Evolutionary conservation across 2,113 vertebrate genomes (phyloP).

Genomic region (Notiomystis cincta): DNA sequence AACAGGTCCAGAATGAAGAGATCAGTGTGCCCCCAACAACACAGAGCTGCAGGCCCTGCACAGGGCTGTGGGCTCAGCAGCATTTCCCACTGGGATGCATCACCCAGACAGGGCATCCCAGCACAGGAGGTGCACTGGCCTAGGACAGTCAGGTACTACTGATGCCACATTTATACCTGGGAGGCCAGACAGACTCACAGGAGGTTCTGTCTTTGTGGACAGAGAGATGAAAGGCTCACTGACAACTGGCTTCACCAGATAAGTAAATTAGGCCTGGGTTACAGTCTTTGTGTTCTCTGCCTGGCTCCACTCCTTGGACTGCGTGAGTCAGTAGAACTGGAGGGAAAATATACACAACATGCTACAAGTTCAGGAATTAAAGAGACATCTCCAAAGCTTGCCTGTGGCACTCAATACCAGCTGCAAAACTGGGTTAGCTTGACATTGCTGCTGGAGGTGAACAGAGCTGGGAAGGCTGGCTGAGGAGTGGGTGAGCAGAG

Average conservation of each 20-base stretch:
- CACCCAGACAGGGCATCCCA: not conserved
- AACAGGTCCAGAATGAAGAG: not conserved
- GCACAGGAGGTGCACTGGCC: not conserved
- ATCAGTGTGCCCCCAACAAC: rapidly evolving
- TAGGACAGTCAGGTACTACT: not conserved
- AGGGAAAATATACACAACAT: constrained; percentile 30
- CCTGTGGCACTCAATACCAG: constrained; percentile 33
- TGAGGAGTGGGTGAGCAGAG: not conserved
- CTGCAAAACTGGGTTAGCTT: constrained; percentile 36
- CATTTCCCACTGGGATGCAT: not conserved
- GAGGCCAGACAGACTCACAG: not conserved
- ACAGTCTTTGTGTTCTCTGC: not conserved
- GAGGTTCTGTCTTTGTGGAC: not conserved
- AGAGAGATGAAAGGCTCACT: not conserved
- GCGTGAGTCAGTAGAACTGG: constrained; percentile 34
- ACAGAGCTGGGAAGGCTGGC: not conserved
- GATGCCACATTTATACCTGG: not conserved
- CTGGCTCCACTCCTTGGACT: not conserved
- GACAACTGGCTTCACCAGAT: not conserved
- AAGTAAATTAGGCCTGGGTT: not conserved
- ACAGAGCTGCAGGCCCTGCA: rapidly evolving
- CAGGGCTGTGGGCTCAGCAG: rapidly evolving
- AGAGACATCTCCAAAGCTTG: constrained; percentile 36
- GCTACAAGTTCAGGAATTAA: constrained; percentile 45
- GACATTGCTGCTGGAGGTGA: constrained; percentile 56